Evolutionary conservation across 1,140 invertebrate species (phyloP), one percentile per base, ranked within the genome.

Genomic region (Spodoptera litura): DNA sequence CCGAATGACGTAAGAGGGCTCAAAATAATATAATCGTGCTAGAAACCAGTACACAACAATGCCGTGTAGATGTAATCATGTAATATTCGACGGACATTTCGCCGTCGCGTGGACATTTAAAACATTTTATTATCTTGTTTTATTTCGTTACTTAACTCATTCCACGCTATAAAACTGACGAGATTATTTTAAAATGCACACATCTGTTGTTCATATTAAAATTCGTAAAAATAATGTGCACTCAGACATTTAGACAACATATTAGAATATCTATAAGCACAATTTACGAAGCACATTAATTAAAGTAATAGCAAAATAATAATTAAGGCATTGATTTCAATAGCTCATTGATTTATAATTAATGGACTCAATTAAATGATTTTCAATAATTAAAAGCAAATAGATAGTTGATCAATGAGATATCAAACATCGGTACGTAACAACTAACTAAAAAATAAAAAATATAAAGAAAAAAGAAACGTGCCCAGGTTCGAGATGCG

Each of bases 401-500:
- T 38, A 64, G 9, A 10, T 44, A 8, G 1, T 38, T 0, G 27
- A 55, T 61, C 71, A 61, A 74, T 3, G 55, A 31, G 55, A 44
- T 51, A 74, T 74, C 11, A 49, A 83, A 84, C 44, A 49, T 44
- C 2, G 66, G 64, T 82, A 66, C 59, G 86, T 85, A 77, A 66
- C 35, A 77, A 78, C 61, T 78, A 90, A 92, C 79, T 91, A 82
- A 90, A 44, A 91, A 93, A 88, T 86, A 91, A 95, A 95, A 95
- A 93, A 95, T 95, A 95, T 92, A 93, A 91, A 91, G 84, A 95
- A 95, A 95, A 95, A 95, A 91, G 94, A 96, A 96, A 96, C 97
- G 97, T 97, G 97, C 97, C 97, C 97, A 96, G 97, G 97, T 96
- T 98, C 97, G 95, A 98, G 96, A 95, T 97, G 97, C 96, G 97